Evolutionary conservation across 2,888 invertebrate species (phyloP).

Genomic region (Pollenia labialis): DNA sequence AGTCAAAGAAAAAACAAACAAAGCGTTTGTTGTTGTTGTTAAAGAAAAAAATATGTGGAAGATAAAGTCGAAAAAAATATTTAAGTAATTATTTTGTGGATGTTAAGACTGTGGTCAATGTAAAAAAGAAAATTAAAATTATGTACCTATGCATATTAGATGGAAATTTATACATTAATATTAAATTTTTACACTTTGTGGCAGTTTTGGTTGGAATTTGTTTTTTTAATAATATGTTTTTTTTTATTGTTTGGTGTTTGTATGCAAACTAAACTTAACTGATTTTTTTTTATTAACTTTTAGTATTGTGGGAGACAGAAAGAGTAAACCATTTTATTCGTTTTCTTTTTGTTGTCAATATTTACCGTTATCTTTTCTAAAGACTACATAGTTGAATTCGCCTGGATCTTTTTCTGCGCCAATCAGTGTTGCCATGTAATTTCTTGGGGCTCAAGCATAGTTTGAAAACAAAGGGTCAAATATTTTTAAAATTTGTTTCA

Average conservation of each 20-base stretch:
- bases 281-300: not conserved
- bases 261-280: too few species aligned
- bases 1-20: conserved; percentile 38
- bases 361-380: conserved; percentile 49
- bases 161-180: conserved; percentile 10
- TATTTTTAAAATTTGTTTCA: not conserved
- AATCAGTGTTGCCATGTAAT: too few species aligned
- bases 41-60: not conserved
- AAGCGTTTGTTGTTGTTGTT: conserved; percentile 49
- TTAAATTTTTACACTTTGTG: conserved; percentile 26
- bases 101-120: conserved; percentile 21
- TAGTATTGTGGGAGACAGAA: not conserved
- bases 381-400: not conserved
- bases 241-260: not conserved
- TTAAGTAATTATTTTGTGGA: conserved; percentile 34
- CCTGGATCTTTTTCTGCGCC: not conserved
- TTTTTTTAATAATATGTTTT: not conserved
- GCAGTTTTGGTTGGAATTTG: conserved; percentile 15
- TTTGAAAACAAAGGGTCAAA: not conserved
- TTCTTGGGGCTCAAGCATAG: not conserved
- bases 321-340: conserved; percentile 2
- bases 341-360: conserved; percentile 50
- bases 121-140: conserved; percentile 2
- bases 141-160: conserved; percentile 5
- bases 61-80: conserved; percentile 32